These are phyloP conservation scores for Podiceps cristatus DNA, from an alignment of 2,113 vertebrate genomes.

Conservation along the genomic window DNA sequence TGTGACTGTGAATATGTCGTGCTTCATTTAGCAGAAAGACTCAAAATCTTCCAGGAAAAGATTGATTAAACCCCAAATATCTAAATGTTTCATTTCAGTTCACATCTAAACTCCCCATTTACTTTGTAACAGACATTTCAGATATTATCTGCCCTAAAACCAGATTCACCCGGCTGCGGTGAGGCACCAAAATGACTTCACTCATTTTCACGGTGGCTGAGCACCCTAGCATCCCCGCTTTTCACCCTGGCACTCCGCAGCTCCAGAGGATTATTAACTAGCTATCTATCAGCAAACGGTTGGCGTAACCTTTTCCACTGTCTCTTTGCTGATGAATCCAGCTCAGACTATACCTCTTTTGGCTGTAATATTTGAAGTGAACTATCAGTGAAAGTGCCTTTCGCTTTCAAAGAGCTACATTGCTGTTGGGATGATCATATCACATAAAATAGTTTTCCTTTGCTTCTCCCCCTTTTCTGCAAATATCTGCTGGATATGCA, in stretches of 20 bases:
- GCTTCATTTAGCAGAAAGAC: background rate
- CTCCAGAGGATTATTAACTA: background rate
- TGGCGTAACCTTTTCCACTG: background rate
- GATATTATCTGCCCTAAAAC: background rate
- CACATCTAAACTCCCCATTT: background rate
- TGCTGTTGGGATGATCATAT: background rate
- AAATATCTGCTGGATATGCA: slow-evolving; percentile 38
- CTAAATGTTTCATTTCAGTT: background rate
- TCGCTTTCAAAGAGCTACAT: background rate
- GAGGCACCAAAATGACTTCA: background rate
- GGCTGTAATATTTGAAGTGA: background rate
- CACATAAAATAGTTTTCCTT: background rate
- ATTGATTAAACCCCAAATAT: background rate
- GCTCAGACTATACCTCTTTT: background rate
- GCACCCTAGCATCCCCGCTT: background rate
- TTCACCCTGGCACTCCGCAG: background rate
- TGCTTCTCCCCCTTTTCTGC: background rate
- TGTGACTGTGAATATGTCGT: background rate
- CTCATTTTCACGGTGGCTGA: background rate
- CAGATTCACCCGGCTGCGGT: background rate
- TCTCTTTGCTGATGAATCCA: background rate
- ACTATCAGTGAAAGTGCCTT: background rate
- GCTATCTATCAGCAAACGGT: background rate
- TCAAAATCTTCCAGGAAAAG: background rate
- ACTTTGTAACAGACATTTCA: background rate